Base-by-base conservation (phyloP, 2,113 vertebrate genomes). In the Azemiops feae region DNA sequence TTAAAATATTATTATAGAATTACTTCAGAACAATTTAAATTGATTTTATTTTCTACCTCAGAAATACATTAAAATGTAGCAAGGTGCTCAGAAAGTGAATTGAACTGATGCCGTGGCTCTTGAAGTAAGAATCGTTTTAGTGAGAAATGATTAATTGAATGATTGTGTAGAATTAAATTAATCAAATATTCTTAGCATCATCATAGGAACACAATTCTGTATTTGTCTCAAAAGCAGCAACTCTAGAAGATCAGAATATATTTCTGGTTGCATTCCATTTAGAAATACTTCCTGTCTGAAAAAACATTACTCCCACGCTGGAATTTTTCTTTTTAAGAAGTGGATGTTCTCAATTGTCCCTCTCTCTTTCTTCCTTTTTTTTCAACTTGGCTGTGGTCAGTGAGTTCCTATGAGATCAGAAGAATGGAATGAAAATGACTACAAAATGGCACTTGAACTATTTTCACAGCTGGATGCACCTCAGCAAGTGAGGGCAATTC, bases 391-490 rank as follows among this genome's bases (percentile, higher is more conserved):
- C 97, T 97, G 97, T 93, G 94, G 95, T 96, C 95, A 96, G 95
- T 95, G 95, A 96, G 95, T 97, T 97, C 96, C 81, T 92, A 95
- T 98, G 98, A 98, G 96, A 96, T 98, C 97, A 97, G 95, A 95
- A 94, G 97, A 96, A 97, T 93, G 97, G 97, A 97, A 98, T 96
- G 96, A 95, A 94, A 95, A 92, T 95, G 95, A 95, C 97, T 45
- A 96, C 85, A 96, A 97, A 96, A 97, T 95, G 96, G 97, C 97
- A 97, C 92, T 93, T 95, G 95, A 96, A 92, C 95, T 97, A 95
- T 98, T 98, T 97, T 97, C 97, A 97, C 97, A 98, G 98, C 97
- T 98, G 98, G 97, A 95, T 96, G 96, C 91, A 92, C 94, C 96
- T 90, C 94, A 97, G 96, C 96, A 95, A 95, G 96, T 97, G 96